Evolutionary conservation across 2,888 invertebrate species (phyloP).

Genomic region (Lottia scabra): DNA sequence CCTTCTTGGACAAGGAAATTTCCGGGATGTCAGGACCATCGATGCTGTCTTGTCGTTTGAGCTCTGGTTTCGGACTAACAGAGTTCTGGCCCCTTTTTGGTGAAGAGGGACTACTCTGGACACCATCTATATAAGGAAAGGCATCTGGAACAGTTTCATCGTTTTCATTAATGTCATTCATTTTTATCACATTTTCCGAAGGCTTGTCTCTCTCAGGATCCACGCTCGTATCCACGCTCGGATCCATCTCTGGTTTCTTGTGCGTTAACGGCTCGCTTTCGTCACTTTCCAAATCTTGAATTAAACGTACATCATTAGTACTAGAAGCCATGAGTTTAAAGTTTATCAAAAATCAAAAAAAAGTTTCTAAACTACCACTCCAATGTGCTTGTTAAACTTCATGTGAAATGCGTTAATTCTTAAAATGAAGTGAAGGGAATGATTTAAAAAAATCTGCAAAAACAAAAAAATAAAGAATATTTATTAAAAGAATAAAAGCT

Average conservation of each 20-base stretch:
- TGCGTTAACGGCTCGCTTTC: not conserved
- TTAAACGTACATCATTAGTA: no score
- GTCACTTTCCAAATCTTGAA: not conserved
- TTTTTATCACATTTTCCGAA: not conserved
- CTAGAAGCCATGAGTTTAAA: no score
- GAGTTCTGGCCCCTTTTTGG: not conserved
- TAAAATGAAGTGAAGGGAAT: no score
- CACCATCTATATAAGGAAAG: not conserved
- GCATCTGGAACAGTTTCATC: not conserved
- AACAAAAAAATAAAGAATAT: no score
- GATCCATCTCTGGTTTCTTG: not conserved
- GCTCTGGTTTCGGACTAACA: not conserved
- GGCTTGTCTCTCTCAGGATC: not conserved
- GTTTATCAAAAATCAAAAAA: no score
- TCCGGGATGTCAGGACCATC: not conserved
- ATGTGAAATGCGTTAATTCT: no score
- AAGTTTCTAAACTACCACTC: no score
- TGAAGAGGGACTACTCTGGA: not conserved
- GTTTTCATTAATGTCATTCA: not conserved
- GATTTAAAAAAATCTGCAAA: no score
- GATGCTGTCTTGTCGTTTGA: not conserved
- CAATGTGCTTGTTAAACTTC: no score
- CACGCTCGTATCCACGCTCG: not conserved
- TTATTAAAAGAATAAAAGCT: no score
- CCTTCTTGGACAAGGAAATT: constrained; percentile 36